Conservation (phyloP, 2,797 vertebrate genomes). For the Protosalanx chinensis region DNA sequence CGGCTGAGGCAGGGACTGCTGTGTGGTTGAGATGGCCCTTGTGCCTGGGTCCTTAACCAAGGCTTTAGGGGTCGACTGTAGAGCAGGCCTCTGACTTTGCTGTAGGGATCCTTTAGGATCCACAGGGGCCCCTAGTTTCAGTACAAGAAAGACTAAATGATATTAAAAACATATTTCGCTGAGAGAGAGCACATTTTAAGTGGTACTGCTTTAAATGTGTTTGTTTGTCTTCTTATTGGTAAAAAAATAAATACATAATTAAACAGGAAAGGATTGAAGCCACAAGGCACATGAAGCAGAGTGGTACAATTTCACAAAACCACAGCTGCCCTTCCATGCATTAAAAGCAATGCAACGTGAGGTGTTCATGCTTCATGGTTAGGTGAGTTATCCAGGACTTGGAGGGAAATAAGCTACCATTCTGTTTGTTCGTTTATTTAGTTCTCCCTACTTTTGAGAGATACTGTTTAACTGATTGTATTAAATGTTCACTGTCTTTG, state of each 20-base stretch:
- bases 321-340: constrained; percentile 44
- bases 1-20: constrained; percentile 56
- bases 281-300: constrained; percentile 33
- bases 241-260: background rate
- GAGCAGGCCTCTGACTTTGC: constrained; percentile 75
- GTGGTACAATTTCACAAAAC: constrained; percentile 23
- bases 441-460: constrained; percentile 8
- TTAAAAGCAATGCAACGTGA: constrained; percentile 35
- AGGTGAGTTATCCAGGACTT: background rate
- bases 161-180: constrained; percentile 56
- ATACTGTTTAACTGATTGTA: background rate
- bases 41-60: constrained; percentile 52
- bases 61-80: constrained; percentile 58
- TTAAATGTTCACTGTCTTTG: background rate
- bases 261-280: constrained; percentile 24
- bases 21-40: constrained; percentile 61
- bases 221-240: background rate
- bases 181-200: constrained; percentile 8
- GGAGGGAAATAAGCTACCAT: background rate
- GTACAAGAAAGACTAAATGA: constrained; percentile 82
- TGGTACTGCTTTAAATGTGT: background rate
- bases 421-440: background rate
- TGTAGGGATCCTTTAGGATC: constrained; percentile 80
- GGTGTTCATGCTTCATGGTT: constrained; percentile 28
- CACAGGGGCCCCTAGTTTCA: constrained; percentile 80